Evolutionary conservation across 2,888 invertebrate genomes (phyloP).

Genomic region (Cryptophagus acutangulus): DNA sequence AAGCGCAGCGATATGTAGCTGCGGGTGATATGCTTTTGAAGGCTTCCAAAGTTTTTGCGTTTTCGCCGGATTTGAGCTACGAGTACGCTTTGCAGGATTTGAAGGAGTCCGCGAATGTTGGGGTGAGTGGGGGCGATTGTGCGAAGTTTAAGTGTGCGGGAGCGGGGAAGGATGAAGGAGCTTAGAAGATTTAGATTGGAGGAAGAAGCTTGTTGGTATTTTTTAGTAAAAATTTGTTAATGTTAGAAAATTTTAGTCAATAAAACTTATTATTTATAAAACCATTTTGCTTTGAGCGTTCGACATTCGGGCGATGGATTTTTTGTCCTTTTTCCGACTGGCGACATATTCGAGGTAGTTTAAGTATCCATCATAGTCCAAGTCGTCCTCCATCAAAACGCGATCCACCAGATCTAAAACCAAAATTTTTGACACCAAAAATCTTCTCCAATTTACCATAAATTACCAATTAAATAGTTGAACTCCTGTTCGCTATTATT

Average conservation of each 20-base stretch:
- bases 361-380: slow-evolving; percentile 78
- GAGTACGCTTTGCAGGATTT: slow-evolving; percentile 42
- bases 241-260: neutral
- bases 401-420: slow-evolving; percentile 77
- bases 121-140: slow-evolving; percentile 40
- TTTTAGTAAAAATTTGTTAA: neutral
- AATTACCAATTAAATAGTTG: slow-evolving; percentile 48
- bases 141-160: slow-evolving; percentile 32
- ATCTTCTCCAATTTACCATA: neutral
- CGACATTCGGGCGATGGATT: slow-evolving; percentile 26
- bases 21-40: slow-evolving; percentile 74
- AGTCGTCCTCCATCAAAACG: slow-evolving; percentile 77
- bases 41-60: slow-evolving; percentile 58
- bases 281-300: slow-evolving; percentile 9
- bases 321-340: slow-evolving; percentile 40
- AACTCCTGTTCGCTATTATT: slow-evolving; percentile 39
- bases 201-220: neutral
- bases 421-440: too few species aligned
- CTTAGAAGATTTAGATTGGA: neutral
- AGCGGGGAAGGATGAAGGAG: neutral
- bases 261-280: neutral
- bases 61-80: slow-evolving; percentile 54
- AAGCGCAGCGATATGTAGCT: slow-evolving; percentile 68
- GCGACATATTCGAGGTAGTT: slow-evolving; percentile 75
- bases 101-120: slow-evolving; percentile 39